Percentiles rank a stretch among this genome's conserved stretches.
phyloP scores from a whole-genome alignment of 2,113 vertebrate species.

The Brachypteracias leptosomus region DNA sequence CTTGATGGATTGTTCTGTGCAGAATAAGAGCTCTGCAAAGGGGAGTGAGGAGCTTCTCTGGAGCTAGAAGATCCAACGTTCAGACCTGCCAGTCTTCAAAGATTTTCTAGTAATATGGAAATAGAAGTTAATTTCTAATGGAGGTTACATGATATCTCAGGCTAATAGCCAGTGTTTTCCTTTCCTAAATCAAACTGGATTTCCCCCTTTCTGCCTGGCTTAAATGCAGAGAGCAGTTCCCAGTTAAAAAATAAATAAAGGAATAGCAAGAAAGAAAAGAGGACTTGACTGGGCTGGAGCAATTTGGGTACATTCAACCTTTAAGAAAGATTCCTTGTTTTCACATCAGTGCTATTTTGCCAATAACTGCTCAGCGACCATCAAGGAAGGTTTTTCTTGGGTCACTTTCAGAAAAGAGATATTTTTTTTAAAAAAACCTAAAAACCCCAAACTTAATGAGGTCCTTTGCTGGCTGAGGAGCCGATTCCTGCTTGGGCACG shows the following conservation, averaged over 20 bases:
- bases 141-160: not conserved
- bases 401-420: slow-evolving; percentile 6
- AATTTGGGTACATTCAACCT: not conserved
- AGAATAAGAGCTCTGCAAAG: not conserved
- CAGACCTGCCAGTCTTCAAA: not conserved
- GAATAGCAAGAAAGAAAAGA: not conserved
- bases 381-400: slow-evolving; percentile 48
- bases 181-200: not conserved
- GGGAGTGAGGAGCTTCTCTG: accelerated
- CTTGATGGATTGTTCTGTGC: not conserved
- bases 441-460: not conserved
- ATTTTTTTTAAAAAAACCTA: not conserved
- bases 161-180: not conserved
- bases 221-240: not conserved
- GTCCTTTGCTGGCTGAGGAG: not conserved
- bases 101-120: not conserved
- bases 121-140: not conserved
- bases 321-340: slow-evolving; percentile 45
- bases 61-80: not conserved
- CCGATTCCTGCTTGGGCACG: not conserved
- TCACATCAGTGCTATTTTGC: not conserved
- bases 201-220: not conserved
- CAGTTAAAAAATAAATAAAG: not conserved
- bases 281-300: not conserved
- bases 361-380: not conserved